A percentile compares a stretch with the other conserved stretches of the same genome.
Evolutionary conservation across 2,888 invertebrate species (phyloP).

Genomic region (Mayetiola destructor): DNA sequence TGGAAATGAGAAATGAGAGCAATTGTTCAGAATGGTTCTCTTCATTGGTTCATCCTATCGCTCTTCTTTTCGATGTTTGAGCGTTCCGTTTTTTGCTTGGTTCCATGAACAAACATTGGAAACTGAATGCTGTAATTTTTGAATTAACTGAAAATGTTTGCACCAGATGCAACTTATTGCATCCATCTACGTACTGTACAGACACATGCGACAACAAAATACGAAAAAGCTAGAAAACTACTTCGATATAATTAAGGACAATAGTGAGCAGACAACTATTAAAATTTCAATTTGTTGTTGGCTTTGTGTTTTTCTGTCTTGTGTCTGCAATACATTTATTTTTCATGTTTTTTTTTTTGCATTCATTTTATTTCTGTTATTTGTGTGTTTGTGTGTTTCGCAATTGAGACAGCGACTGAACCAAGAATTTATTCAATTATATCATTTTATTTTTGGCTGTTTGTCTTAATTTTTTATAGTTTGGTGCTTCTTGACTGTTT

Average conservation of each 20-base stretch:
- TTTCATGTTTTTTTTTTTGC: background rate
- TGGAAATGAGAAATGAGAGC: background rate
- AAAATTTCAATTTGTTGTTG: background rate
- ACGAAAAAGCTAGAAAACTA: background rate
- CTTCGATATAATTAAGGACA: background rate
- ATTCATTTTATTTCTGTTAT: background rate
- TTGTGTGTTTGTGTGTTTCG: background rate
- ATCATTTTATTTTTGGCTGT: background rate
- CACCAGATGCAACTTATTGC: conserved; percentile 1
- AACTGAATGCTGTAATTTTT: background rate
- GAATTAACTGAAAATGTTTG: background rate
- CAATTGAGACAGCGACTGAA: too few relatives aligned
- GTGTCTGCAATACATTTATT: background rate
- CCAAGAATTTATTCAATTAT: background rate
- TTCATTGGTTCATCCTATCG: background rate
- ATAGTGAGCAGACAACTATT: background rate
- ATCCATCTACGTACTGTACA: background rate
- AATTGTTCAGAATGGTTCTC: background rate
- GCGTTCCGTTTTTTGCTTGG: background rate
- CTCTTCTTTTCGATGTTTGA: background rate
- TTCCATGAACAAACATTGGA: background rate
- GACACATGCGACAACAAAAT: background rate
- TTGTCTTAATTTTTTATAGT: background rate
- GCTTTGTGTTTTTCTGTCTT: background rate
- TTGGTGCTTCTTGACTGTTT: too few relatives aligned